Evolutionary conservation across 1,140 invertebrate species (phyloP).

Genomic region (Ips nitidus): DNA sequence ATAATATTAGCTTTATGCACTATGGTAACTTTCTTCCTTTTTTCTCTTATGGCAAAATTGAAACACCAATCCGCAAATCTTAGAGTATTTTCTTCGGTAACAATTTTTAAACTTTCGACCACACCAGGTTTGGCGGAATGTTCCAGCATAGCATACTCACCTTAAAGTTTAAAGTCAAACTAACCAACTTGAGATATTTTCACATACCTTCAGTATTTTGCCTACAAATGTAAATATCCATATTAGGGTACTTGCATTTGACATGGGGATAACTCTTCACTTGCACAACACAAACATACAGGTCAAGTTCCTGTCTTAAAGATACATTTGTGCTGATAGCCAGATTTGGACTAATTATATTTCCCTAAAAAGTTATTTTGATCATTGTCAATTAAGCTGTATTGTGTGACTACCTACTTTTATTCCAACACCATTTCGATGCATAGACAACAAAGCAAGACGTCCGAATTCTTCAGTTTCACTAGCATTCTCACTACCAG

Average conservation of each 20-base stretch:
- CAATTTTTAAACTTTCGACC: constrained; percentile 82
- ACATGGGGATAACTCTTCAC: constrained; percentile 64
- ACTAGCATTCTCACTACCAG: constrained; percentile 50
- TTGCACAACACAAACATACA: constrained; percentile 69
- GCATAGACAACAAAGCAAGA: constrained; percentile 63
- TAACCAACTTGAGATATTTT: neutral
- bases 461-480: constrained; percentile 56
- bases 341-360: constrained; percentile 26
- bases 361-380: constrained; percentile 22
- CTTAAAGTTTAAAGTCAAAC: constrained; percentile 1
- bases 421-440: constrained; percentile 67
- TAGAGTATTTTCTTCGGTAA: constrained; percentile 74
- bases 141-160: constrained; percentile 66
- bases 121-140: constrained; percentile 71
- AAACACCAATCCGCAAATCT: constrained; percentile 81
- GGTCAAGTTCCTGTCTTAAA: constrained; percentile 56
- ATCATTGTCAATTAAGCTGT: neutral
- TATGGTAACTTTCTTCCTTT: constrained; percentile 77
- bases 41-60: constrained; percentile 73
- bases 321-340: constrained; percentile 35
- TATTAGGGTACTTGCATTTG: constrained; percentile 60
- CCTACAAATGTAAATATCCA: constrained; percentile 69
- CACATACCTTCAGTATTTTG: constrained; percentile 61
- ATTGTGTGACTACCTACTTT: constrained; percentile 52
- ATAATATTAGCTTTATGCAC: constrained; percentile 91